A percentile compares a stretch with the other conserved stretches of the same genome.
These are phyloP conservation scores for Pocillopora meandrina DNA, from an alignment of 92 coral and sea anemone genomes.

Conservation along the genomic window DNA sequence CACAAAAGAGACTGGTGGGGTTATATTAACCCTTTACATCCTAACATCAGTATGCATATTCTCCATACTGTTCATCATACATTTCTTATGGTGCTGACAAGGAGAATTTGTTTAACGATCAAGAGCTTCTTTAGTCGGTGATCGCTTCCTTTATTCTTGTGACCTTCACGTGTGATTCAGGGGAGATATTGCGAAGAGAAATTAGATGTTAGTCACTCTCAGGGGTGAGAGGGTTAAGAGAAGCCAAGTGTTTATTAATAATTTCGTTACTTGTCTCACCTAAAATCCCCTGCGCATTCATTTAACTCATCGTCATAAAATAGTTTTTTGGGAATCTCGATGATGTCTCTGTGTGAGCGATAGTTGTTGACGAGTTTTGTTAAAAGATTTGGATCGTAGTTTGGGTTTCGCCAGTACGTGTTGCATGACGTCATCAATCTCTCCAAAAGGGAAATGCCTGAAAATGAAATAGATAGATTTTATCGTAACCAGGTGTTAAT, in stretches of 20 bases:
- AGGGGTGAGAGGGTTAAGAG: too few species aligned
- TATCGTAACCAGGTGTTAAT: not conserved
- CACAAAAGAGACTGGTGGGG: not conserved
- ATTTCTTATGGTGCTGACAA: too few species aligned
- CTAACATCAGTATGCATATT: too few species aligned
- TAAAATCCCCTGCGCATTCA: slow-evolving; percentile 38
- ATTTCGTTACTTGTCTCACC: not conserved
- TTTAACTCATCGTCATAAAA: slow-evolving; percentile 77
- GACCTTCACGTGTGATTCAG: too few species aligned
- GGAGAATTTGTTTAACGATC: too few species aligned
- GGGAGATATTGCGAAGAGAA: too few species aligned
- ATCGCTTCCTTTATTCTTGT: too few species aligned
- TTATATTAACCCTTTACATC: not conserved
- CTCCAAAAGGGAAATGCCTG: slow-evolving; percentile 69
- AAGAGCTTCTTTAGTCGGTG: too few species aligned
- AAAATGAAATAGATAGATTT: not conserved
- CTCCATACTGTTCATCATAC: too few species aligned
- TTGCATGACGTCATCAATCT: slow-evolving; percentile 65
- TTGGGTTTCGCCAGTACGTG: slow-evolving; percentile 51
- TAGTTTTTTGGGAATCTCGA: slow-evolving; percentile 73
- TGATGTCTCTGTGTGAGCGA: slow-evolving; percentile 79
- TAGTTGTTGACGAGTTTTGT: slow-evolving; percentile 87
- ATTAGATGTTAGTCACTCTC: too few species aligned
- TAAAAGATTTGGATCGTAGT: slow-evolving; percentile 53
- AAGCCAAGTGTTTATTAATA: not conserved